Evolutionary conservation across 2,113 vertebrate genomes (phyloP), one percentile per base, ranked within the genome.

Genomic region (Cynopterus brachyotis): DNA sequence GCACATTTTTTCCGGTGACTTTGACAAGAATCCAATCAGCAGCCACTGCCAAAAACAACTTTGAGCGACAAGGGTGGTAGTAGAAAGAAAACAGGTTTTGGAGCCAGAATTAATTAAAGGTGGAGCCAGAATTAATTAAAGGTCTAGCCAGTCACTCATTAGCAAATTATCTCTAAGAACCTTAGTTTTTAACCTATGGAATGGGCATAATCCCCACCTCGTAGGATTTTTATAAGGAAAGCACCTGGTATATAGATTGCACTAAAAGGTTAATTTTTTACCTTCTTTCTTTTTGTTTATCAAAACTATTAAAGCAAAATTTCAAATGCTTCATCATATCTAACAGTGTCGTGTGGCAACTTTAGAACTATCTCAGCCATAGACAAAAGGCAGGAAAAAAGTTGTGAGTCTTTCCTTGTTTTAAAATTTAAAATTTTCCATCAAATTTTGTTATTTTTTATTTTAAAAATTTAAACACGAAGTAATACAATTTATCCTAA

Each of bases 391-490:
- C 32, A 73, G 69, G 47, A 53, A 32, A 35, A 22, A 62, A 8
- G 0, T 37, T 70, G 72, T 26, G 28, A 62, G 47, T 78, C 55
- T 82, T 87, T 90, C 53, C 42, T 73, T 64, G n/a, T 84, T 73
- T 87, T 40, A 78, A 91, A 96, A 81, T 24, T 53, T 72, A n/a
- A 37, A 96, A 64, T 32, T 85, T 91, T 80, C 72, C 47, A 37
- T 59, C 45, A 47, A 60, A 79, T 47, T 73, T 81, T 37, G 19
- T 50, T 73, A 78, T 26, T 13, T 24, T 80, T 66, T 83, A 80
- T 59, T 35, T 83, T 95, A 26, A 64, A 92, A 67, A 13, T 70
- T 89, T 67, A 81, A 92, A 57, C 11, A 62, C 19, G 78, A 91
- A 84, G 9, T 20, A 32, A 72, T 59, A 76, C 22, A 66, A 60